Base-by-base conservation (phyloP, 2,113 vertebrate genomes). In the Atractosteus spatula region DNA sequence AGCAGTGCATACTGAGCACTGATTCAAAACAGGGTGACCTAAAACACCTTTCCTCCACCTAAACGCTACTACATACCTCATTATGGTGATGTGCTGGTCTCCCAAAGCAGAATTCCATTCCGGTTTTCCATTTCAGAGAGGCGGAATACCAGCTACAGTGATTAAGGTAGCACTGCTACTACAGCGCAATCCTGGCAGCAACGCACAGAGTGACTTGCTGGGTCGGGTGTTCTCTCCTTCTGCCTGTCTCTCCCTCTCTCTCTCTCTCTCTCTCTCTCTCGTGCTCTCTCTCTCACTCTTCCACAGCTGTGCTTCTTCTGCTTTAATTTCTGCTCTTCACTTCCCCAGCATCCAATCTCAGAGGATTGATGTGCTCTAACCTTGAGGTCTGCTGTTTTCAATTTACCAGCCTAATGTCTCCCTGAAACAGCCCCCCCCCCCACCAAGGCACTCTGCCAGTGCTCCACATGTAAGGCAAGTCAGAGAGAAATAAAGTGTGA, bases 341-440 rank as follows among this genome's bases (percentile, higher is more conserved):
- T 79, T 78, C 68, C 67, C 44, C 64, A 73, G 57, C 70, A 77
- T 79, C 72, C 74, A 78, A 70, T 81, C 76, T 76, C 70, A 67
- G 63, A 74, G 69, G 79, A 81, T 71, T 83, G 81, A 85, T 81
- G 71, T 75, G 69, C 70, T 78, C 68, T 74, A 82, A 79, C 74
- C 81, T 79, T 75, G 78, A 80, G 81, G 79, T 79, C 74, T 75
- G 69, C 72, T 77, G 79, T 76, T 80, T 83, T 81, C 71, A 78
- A 83, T 85, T 81, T 82, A 76, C 77, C 70, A 56, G 74, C 75
- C 66, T 67, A 57, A 69, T 67, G 69, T 73, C 63, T 57, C 69
- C 71, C 72, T 67, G 62, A 29, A 29, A 43, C n/a, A 54, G 59
- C 10, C 43, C 44, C 41, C 54, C 55, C 0, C 47, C 43, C 44